A percentile compares a stretch with the other conserved stretches of the same genome.
phyloP scores from a whole-genome alignment of 2,113 vertebrate genomes.

The Alethe castanea region DNA sequence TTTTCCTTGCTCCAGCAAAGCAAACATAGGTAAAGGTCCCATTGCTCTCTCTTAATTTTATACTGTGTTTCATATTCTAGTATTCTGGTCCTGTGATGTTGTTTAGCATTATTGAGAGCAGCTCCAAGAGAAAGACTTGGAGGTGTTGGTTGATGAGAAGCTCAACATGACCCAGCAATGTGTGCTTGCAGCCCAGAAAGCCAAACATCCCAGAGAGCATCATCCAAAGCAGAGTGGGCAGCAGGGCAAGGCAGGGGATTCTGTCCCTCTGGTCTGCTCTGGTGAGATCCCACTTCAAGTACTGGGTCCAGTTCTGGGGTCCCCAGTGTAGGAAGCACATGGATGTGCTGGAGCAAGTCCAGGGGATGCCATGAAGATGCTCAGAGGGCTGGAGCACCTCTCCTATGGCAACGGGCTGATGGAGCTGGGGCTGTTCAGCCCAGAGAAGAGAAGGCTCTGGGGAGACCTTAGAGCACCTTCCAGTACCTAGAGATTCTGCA shows the following conservation, averaged over 20 bases:
- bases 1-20: background rate
- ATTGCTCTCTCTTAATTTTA: background rate
- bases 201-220: background rate
- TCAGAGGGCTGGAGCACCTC: background rate
- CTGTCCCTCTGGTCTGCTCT: background rate
- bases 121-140: background rate
- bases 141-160: background rate
- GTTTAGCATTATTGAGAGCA: background rate
- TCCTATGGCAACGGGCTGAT: background rate
- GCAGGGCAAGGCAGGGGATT: background rate
- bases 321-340: fast-evolving
- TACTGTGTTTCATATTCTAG: background rate
- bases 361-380: background rate
- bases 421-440: background rate
- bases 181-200: fast-evolving
- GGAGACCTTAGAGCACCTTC: background rate
- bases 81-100: background rate
- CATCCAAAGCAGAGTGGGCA: background rate
- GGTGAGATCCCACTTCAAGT: background rate
- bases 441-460: background rate
- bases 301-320: background rate
- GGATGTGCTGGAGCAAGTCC: background rate
- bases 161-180: too few relatives aligned
- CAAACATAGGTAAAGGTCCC: background rate
- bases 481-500: background rate